phyloP scores from a whole-genome alignment of 1,140 invertebrate genomes.

The Galleria mellonella region DNA sequence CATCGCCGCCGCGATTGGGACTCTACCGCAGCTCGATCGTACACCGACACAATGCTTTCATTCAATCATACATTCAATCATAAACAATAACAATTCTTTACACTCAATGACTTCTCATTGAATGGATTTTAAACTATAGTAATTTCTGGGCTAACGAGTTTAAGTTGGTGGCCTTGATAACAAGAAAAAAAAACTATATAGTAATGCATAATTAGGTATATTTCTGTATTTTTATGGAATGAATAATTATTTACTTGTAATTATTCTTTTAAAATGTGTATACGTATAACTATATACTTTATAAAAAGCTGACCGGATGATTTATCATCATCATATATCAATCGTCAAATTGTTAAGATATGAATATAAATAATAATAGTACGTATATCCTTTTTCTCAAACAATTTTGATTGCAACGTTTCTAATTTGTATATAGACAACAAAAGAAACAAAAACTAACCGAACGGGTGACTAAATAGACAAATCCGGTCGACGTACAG shows the following conservation, averaged over 20 bases:
- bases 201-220: too few relatives aligned
- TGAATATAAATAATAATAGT: too few relatives aligned
- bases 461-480: slow-evolving; percentile 55
- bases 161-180: too few relatives aligned
- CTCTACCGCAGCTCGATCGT: slow-evolving; percentile 5
- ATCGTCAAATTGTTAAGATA: too few relatives aligned
- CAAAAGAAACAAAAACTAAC: slow-evolving; percentile 23
- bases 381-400: neutral
- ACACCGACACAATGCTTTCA: slow-evolving; percentile 12
- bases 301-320: too few relatives aligned
- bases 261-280: too few relatives aligned
- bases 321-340: too few relatives aligned
- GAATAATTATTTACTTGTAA: too few relatives aligned
- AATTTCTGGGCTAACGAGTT: too few relatives aligned
- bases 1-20: slow-evolving; percentile 7
- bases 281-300: too few relatives aligned
- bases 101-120: neutral
- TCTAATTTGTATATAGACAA: slow-evolving; percentile 5
- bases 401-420: neutral
- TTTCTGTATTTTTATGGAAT: too few relatives aligned
- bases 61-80: slow-evolving; percentile 30
- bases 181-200: too few relatives aligned
- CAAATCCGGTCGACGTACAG: slow-evolving; percentile 48
- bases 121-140: neutral
- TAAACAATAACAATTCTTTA: slow-evolving; percentile 15